Conservation (phyloP, 2,888 invertebrate genomes). For the Amiota minor region DNA sequence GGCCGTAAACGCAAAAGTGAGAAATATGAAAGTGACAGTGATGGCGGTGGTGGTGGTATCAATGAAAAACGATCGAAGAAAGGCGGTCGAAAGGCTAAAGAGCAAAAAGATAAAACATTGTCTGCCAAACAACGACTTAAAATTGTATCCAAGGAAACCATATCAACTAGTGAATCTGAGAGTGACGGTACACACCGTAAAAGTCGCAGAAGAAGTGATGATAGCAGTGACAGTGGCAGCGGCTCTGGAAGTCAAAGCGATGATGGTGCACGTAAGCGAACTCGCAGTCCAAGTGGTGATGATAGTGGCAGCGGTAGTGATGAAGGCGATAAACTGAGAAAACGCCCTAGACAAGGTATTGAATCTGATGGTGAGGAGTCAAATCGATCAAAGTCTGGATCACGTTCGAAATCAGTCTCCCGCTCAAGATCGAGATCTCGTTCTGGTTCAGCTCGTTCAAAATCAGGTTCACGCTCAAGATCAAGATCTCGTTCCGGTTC, state of each 20-base stretch:
- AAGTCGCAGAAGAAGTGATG: constrained; percentile 50
- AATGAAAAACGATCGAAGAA: constrained; percentile 78
- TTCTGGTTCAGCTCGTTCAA: neutral
- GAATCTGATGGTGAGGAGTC: constrained; percentile 60
- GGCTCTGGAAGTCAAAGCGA: constrained; percentile 45
- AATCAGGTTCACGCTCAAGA: constrained; percentile 1
- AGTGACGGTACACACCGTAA: constrained; percentile 67
- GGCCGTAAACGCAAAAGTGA: constrained; percentile 74
- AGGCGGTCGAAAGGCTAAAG: constrained; percentile 59
- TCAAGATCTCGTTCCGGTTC: constrained; percentile 70
- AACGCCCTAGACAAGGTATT: constrained; percentile 58
- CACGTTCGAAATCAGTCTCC: constrained; percentile 46
- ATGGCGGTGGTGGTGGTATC: constrained; percentile 74
- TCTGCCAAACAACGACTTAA: constrained; percentile 89
- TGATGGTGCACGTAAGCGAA: constrained; percentile 54
- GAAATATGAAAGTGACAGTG: constrained; percentile 79
- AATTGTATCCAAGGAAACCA: constrained; percentile 94
- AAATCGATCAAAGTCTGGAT: constrained; percentile 46
- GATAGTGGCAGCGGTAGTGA: constrained; percentile 66
- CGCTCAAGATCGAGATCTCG: constrained; percentile 39
- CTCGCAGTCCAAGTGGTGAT: constrained; percentile 56
- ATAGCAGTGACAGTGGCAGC: constrained; percentile 63
- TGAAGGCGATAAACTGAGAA: constrained; percentile 47
- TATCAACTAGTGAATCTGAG: constrained; percentile 79
- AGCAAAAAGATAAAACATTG: constrained; percentile 75